Evolutionary conservation across 2,113 vertebrate species (phyloP).

Genomic region (Halichoeres trimaculatus): DNA sequence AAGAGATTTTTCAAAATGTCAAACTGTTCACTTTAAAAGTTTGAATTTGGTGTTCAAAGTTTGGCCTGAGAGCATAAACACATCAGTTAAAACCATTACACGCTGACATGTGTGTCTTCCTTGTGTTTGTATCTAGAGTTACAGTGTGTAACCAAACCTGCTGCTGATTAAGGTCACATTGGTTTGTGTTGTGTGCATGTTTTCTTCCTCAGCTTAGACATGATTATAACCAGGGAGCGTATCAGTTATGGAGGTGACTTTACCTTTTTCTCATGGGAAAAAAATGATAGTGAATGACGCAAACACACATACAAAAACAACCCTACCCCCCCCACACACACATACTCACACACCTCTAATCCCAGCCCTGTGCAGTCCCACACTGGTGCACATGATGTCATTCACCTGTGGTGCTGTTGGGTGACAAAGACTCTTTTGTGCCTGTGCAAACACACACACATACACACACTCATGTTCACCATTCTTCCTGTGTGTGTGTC

Average conservation of each 20-base stretch:
- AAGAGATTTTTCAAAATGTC: too few relatives aligned
- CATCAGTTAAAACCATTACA: neutral
- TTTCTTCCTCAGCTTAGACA: conserved; percentile 12
- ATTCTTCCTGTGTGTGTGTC: conserved; percentile 40
- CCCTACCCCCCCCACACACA: neutral
- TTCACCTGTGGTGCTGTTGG: conserved; percentile 67
- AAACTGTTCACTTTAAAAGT: too few relatives aligned
- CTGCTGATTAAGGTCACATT: conserved; percentile 15
- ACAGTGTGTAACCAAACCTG: conserved; percentile 17
- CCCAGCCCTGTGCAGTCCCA: neutral
- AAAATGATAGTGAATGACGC: conserved; percentile 50
- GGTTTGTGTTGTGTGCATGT: conserved; percentile 10
- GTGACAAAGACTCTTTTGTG: conserved; percentile 78
- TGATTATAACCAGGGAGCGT: neutral
- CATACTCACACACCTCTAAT: conserved; percentile 11
- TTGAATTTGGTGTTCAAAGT: neutral
- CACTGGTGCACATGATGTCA: conserved; percentile 72
- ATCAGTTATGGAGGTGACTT: conserved; percentile 24
- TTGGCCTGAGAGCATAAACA: neutral
- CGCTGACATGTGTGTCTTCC: neutral
- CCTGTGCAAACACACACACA: conserved; percentile 48
- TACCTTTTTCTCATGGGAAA: conserved; percentile 61
- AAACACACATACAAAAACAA: conserved; percentile 16
- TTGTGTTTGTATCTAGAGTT: neutral
- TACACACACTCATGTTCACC: neutral